Percentiles rank a stretch among this genome's conserved stretches.
Conservation (phyloP, 2,113 vertebrate genomes). For the Hemichromis elongatus region DNA sequence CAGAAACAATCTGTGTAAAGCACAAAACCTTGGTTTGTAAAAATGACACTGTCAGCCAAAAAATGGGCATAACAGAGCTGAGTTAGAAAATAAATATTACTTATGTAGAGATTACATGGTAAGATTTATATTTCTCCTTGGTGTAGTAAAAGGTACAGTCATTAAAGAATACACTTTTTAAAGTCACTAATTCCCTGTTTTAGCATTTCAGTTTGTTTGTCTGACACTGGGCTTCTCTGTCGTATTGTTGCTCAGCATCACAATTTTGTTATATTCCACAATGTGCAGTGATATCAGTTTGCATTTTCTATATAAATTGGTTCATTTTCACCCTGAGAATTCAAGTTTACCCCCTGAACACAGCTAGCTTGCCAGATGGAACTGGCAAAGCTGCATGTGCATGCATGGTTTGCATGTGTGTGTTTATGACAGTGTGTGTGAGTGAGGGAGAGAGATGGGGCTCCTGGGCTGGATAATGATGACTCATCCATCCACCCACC, state of each 20-base stretch:
- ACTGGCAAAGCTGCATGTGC: constrained; percentile 31
- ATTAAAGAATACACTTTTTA: not conserved
- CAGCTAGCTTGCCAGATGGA: constrained; percentile 23
- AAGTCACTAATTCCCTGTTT: not conserved
- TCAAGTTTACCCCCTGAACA: constrained; percentile 25
- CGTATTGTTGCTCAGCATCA: not conserved
- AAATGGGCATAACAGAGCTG: not conserved
- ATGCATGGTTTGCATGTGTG: not conserved
- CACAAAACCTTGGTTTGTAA: not conserved
- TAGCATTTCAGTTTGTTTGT: not conserved
- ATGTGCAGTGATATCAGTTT: not conserved
- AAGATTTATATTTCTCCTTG: not conserved
- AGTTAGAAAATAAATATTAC: not conserved
- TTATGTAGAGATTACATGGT: not conserved
- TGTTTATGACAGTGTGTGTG: not conserved
- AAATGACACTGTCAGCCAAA: not conserved
- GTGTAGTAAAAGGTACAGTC: not conserved
- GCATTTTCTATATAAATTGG: not conserved
- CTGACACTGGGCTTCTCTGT: not conserved
- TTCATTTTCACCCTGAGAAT: constrained; percentile 1
- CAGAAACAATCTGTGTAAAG: not conserved
- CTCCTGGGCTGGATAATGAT: constrained; percentile 38
- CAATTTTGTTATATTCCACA: not conserved
- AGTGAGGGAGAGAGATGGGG: not conserved
- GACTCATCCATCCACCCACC: constrained; percentile 40